Evolutionary conservation across 2,113 vertebrate species (phyloP), one percentile per base, ranked within the genome.

Genomic region (Alethe castanea): DNA sequence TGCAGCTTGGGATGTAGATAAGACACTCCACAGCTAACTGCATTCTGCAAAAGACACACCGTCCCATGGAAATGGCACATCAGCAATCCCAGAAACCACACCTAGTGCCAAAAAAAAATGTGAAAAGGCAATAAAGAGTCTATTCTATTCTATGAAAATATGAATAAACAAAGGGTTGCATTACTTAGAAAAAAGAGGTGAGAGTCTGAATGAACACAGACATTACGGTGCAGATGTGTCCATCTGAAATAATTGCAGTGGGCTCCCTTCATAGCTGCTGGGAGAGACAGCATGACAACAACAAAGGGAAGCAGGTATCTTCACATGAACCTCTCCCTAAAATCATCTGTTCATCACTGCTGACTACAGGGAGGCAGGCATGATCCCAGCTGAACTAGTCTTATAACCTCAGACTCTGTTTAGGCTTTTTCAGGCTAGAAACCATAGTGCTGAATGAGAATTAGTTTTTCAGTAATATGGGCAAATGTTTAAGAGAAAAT

Each of bases 401-500:
- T 84, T 71, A 56, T 11, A 86, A 74, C 42, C 33, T 71, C 47
- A 78, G 28, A 18, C 9, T 74, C 17, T 67, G 56, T 87, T 91
- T 66, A 94, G 31, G 26, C 5, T 52, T 89, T 56, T 79, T 15
- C 56, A 74, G 57, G 28, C 61, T 87, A 91, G 81, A 94, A 96
- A 28, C 1, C 4, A 17, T 81, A 84, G 6, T 56, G 28, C 8
- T 84, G 52, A 71, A 81, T 73, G 61, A 88, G 31, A 91, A 86
- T 62, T 62, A 45, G 19, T 29, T 79, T 71, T 89, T 81, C 47
- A 64, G 78, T 56, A 71, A 62, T 25, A 84, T 2, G 7, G 17
- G 61, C 25, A 91, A 90, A 87, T 67, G 54, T 81, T 84, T 84
- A 89, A 87, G 47, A 60, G 77, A 87, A 96, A 33, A 81, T 73